Base-by-base conservation (phyloP, 2,888 invertebrate genomes). In the Polymixis flavicincta region DNA sequence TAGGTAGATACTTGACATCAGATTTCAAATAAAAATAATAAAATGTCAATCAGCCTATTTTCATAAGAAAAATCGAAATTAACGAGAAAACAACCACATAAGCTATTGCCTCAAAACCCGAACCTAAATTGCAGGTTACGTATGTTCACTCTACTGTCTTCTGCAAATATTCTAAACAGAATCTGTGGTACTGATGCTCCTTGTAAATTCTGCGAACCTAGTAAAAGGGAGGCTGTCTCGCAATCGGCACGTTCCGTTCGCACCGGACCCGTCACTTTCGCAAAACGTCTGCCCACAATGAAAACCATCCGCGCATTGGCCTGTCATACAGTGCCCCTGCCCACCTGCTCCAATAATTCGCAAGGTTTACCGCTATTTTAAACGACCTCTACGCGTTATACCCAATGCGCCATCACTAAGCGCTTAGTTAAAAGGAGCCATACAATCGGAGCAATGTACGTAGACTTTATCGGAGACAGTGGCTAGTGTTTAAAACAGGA, bases 171-270 rank as follows among this genome's bases (percentile, higher is more conserved):
- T 48, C 22, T 52, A 28, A 32, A 42, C 19, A 65, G 60, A 80
- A 71, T 76, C 64, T 50, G 22, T 13, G 42, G 48, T n/a, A 75
- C 42, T 45, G 17, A 54, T 77, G n/a, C 87, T 90, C 85, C 83
- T 84, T 50, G n/a, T 50, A 17, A 60, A 69, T 69, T 89, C 87
- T 94, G 93, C 32, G 70, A 74, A 80, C 94, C 93, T 93, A 85
- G 94, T 94, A 90, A 74, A 77, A 73, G 75, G 86, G 90, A 91
- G 89, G 90, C 90, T 88, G 80, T 82, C 84, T 89, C 81, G 88
- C 87, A 90, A 91, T 90, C 90, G 89, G 88, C 89, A 88, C 89
- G 89, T 89, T 88, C 88, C 88, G 87, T 89, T 91, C 89, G 88
- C 78, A 85, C 84, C 88, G 84, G 87, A 74, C 78, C 80, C 70